Base-by-base conservation (phyloP, 1,140 invertebrate species). In the Elysia chlorotica region DNA sequence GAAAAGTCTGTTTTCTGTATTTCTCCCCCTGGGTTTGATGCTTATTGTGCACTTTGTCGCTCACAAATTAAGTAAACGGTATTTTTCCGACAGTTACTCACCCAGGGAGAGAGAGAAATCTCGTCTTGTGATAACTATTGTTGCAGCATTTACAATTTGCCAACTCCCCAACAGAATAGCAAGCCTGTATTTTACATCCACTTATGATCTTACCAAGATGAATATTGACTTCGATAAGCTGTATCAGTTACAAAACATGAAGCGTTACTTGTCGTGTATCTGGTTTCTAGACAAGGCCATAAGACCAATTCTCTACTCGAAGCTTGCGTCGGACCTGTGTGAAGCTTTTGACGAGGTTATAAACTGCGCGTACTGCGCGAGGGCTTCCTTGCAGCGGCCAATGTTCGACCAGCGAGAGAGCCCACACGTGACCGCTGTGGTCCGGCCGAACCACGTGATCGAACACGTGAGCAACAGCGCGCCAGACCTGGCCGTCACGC, bases 41-140 rank as follows among this genome's bases (percentile, higher is more conserved):
- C n/a, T 77, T 23, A 61, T 80, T 25, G 76, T 83, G n/a, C 83
- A 84, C 71, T 31, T 81, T 28, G 57, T 81, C 23, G 81, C 82
- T 10, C 76, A 82, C 63, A 76, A 78, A 19, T 71, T 84, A 54
- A 77, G 79, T 17, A 78, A 81, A 67, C 71, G 81, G 41, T 85
- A 79, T 59, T 84, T 82, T 70, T 76, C 79, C 17, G 83, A 85
- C 62, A 85, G 83, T 67, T 84, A 84, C 67, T 81, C 82, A 1
- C 38, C 41, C 2, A 53, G 78, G 6, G 81, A 83, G 62, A 76
- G 78, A 41, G 75, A 79, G 54, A 75, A 82, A 25, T 83, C 82
- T 6, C 69, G 78, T 56, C 79, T 85, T 67, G 82, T 84, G 3
- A 78, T 78, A 0, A 62, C 71, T 2, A 68, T 85, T 14, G 77